These are phyloP conservation scores for Chaetodon trifascialis DNA, from an alignment of 2,113 vertebrate species.

Conservation along the genomic window DNA sequence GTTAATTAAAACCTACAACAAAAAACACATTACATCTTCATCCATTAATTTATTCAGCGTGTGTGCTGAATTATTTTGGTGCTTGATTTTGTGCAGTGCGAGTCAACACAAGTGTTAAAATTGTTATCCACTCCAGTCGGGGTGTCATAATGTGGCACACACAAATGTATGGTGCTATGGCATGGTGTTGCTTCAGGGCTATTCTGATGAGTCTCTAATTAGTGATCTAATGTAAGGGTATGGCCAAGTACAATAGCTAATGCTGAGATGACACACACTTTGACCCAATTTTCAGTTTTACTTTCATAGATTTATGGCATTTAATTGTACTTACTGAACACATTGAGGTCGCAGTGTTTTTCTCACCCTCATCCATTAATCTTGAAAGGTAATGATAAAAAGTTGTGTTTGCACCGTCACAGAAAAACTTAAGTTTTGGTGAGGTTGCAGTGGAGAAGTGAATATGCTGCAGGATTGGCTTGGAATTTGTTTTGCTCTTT, in stretches of 20 bases:
- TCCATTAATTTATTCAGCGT: too few species aligned
- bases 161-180: background rate
- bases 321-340: background rate
- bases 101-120: too few species aligned
- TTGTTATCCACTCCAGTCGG: too few species aligned
- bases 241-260: background rate
- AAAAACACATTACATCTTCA: too few species aligned
- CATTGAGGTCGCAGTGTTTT: too few species aligned
- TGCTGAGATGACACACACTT: background rate
- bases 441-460: background rate
- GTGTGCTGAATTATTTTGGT: too few species aligned
- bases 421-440: background rate
- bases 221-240: background rate
- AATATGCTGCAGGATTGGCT: background rate
- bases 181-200: background rate
- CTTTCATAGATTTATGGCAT: background rate
- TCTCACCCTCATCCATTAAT: too few species aligned
- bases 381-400: too few species aligned
- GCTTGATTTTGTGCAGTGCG: too few species aligned
- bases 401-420: too few species aligned
- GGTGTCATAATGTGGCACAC: background rate
- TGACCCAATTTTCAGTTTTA: background rate
- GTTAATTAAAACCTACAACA: too few species aligned
- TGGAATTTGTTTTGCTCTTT: background rate
- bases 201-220: background rate